Conservation (phyloP, 2,797 vertebrate genomes). For the Sylvilagus floridanus region DNA sequence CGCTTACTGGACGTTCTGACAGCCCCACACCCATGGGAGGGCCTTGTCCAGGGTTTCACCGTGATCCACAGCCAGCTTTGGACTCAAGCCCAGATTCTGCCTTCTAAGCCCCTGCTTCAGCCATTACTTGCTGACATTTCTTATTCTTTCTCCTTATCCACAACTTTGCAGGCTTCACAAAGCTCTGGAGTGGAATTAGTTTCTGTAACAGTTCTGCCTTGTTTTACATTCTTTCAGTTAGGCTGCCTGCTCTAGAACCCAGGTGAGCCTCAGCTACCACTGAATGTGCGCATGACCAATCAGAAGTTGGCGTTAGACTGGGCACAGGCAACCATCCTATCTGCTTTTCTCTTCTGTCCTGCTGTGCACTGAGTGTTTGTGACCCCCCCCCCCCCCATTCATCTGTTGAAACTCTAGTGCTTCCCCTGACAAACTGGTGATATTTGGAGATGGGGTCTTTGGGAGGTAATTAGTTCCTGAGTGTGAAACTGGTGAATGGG, state of each 20-base stretch:
- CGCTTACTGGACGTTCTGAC: background rate
- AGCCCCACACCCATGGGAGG: background rate
- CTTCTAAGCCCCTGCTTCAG: background rate
- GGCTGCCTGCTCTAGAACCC: background rate
- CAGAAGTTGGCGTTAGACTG: background rate
- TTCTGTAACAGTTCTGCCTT: constrained; percentile 1
- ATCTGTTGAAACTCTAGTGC: background rate
- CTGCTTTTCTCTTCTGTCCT: background rate
- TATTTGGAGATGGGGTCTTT: background rate
- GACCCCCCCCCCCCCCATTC: background rate
- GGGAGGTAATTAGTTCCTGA: background rate
- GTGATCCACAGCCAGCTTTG: constrained; percentile 13
- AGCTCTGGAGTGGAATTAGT: constrained; percentile 38
- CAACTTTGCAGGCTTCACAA: background rate
- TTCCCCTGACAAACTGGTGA: too few relatives aligned
- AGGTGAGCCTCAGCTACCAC: background rate
- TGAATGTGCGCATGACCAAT: rapidly evolving
- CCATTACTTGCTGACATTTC: constrained; percentile 39
- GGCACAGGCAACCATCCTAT: rapidly evolving
- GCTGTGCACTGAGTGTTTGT: background rate
- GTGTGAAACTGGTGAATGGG: background rate
- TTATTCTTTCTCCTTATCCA: constrained; percentile 64
- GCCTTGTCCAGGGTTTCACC: constrained; percentile 15
- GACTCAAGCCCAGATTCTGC: constrained; percentile 64
- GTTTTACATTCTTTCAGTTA: background rate